Evolutionary conservation across 1,140 invertebrate genomes (phyloP).

Genomic region (Drosophila suzukii): DNA sequence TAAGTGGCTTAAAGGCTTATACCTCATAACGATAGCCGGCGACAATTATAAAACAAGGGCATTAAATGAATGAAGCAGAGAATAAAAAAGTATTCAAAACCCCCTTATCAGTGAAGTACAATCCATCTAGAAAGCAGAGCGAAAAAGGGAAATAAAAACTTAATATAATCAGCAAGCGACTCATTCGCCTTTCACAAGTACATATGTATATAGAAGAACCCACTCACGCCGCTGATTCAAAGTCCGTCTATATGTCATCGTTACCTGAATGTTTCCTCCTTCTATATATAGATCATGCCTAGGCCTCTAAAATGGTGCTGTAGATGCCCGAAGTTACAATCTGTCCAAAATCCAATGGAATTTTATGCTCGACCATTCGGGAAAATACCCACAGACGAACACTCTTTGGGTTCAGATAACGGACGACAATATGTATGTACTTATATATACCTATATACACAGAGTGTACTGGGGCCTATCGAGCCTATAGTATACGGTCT

Average conservation of each 20-base stretch:
- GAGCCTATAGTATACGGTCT: constrained; percentile 8
- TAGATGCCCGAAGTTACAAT: constrained; percentile 1
- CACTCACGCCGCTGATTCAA: constrained; percentile 34
- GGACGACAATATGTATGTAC: background rate
- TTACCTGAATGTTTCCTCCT: constrained; percentile 35
- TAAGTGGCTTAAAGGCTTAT: constrained; percentile 41
- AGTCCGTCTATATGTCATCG: constrained; percentile 34
- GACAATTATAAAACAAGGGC: constrained; percentile 52
- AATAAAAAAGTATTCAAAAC: constrained; percentile 21
- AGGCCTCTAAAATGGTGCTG: constrained; percentile 8
- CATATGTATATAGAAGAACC: constrained; percentile 6
- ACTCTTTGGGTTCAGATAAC: constrained; percentile 19
- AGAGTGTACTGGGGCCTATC: constrained; percentile 15
- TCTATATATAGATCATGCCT: constrained; percentile 39
- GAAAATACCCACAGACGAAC: constrained; percentile 25
- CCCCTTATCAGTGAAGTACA: constrained; percentile 23
- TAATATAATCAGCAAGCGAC: constrained; percentile 31
- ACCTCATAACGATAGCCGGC: constrained; percentile 45
- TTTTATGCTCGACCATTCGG: constrained; percentile 23
- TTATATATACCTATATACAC: background rate
- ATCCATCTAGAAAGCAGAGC: constrained; percentile 26
- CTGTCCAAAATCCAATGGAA: constrained; percentile 26
- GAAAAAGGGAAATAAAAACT: constrained; percentile 34
- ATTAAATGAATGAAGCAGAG: constrained; percentile 33
- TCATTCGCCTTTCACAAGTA: constrained; percentile 37